Evolutionary conservation across 1,140 invertebrate genomes (phyloP).

Genomic region (Zaprionus nigranus): DNA sequence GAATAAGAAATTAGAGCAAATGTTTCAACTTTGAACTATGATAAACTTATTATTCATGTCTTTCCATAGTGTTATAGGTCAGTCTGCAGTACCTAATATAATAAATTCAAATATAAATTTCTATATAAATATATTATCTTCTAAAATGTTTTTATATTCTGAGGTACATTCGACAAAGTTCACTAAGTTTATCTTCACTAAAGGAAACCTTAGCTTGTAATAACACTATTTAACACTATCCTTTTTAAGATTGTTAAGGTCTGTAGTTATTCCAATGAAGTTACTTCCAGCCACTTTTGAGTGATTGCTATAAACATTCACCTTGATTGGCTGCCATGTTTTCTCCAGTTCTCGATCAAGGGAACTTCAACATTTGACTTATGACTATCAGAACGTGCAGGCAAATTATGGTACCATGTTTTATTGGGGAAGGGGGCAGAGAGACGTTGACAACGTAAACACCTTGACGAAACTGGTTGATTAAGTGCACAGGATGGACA

Average conservation of each 20-base stretch:
- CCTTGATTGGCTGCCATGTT: neutral
- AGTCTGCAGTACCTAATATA: too few species aligned
- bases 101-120: neutral
- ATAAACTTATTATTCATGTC: neutral
- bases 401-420: conserved; percentile 48
- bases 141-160: too few species aligned
- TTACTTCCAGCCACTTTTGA: neutral
- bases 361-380: conserved; percentile 38
- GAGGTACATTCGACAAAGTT: too few species aligned
- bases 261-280: neutral
- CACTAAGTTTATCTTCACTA: neutral
- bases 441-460: conserved; percentile 31
- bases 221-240: too few species aligned
- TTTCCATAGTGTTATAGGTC: too few species aligned
- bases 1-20: neutral
- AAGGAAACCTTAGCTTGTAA: too few species aligned
- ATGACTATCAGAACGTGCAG: conserved; percentile 46
- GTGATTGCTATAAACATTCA: neutral
- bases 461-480: conserved; percentile 62
- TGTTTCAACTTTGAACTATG: neutral
- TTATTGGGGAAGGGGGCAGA: neutral
- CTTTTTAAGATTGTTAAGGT: too few species aligned
- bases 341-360: conserved; percentile 11
- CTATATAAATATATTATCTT: too few species aligned
- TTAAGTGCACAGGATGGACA: conserved; percentile 42